These are phyloP conservation scores for Oedothorax gibbosus DNA, from an alignment of 1,140 invertebrate species.

Conservation along the genomic window DNA sequence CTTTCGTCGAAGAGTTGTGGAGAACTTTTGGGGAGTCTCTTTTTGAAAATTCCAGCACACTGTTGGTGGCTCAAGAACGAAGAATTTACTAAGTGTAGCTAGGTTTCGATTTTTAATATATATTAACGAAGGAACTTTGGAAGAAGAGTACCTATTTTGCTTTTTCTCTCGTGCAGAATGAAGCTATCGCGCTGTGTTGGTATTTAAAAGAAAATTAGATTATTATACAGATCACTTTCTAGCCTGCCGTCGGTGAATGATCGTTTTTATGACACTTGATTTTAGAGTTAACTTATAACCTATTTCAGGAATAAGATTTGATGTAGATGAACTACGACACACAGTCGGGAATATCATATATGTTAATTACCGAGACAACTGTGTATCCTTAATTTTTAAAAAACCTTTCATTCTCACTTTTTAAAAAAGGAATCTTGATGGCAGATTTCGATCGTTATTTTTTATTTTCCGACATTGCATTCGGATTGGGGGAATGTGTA, in stretches of 20 bases:
- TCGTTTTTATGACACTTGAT: conserved; percentile 54
- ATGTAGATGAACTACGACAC: conserved; percentile 38
- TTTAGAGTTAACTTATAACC: conserved; percentile 55
- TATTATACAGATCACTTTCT: conserved; percentile 34
- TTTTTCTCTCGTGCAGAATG: background rate
- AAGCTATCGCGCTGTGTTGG: conserved; percentile 25
- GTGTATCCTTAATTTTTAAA: conserved; percentile 39
- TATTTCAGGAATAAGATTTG: conserved; percentile 31
- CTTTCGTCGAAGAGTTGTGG: background rate
- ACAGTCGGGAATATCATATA: conserved; percentile 26
- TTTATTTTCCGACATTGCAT: background rate
- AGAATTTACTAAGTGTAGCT: background rate
- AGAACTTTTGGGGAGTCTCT: conserved; percentile 3
- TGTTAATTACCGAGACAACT: conserved; percentile 27
- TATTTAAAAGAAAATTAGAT: conserved; percentile 44
- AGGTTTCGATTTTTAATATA: background rate
- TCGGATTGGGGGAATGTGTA: no score
- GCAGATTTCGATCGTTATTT: conserved; percentile 16
- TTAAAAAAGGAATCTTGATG: background rate
- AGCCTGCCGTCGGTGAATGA: conserved; percentile 20
- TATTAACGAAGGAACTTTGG: background rate
- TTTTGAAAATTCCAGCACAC: conserved; percentile 51
- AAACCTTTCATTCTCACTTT: conserved; percentile 18
- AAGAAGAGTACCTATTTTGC: background rate
- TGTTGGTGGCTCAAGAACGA: background rate